Base-by-base conservation (phyloP, 2,888 invertebrate species). In the Epinotia bilunana region DNA sequence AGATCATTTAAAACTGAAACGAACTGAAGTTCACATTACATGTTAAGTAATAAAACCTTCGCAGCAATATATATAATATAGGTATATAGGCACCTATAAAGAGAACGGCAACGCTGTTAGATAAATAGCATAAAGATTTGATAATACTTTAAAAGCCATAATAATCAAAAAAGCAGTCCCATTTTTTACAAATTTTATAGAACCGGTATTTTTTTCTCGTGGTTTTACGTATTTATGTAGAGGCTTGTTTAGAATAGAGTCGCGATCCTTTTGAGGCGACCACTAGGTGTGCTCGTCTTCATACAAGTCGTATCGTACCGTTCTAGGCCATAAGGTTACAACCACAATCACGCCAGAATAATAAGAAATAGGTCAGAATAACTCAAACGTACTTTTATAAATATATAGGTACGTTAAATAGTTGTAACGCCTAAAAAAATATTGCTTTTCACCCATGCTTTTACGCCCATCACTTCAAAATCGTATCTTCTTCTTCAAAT, bases 1-100 rank as follows among this genome's bases (percentile, higher is more conserved):
- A 64, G n/a, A 18, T 2, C 53, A 53, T n/a, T n/a, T n/a, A 78
- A 78, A 80, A 80, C 79, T 77, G 67, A 77, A 74, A 77, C 77
- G 74, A 78, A 57, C 13, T 71, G 33, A n/a, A 60, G 12, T 23
- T 5, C 55, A 33, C 13, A 60, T 71, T 61, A 65, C 55, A 49
- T 46, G 33, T 57, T 65, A 74, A 57, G 28, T 72, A 62, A 55
- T 65, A 65, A 53, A 65, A 72, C 71, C 75, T 75, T 75, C 75
- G 75, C 75, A 75, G 72, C 71, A 71, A 69, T 57, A 33, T 23
- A 18, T 57, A 46, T 20, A 20, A 18, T 57, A 46, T 20, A 20
- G 20, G 20, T 16, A 49, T 57, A 71, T 65, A 60, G 23, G 23
- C 23, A 28, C 53, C 20, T 39, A 9, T 39, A 39, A 9, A 39